Conservation (phyloP, 2,797 vertebrate species). For the Cossypha heuglini region DNA sequence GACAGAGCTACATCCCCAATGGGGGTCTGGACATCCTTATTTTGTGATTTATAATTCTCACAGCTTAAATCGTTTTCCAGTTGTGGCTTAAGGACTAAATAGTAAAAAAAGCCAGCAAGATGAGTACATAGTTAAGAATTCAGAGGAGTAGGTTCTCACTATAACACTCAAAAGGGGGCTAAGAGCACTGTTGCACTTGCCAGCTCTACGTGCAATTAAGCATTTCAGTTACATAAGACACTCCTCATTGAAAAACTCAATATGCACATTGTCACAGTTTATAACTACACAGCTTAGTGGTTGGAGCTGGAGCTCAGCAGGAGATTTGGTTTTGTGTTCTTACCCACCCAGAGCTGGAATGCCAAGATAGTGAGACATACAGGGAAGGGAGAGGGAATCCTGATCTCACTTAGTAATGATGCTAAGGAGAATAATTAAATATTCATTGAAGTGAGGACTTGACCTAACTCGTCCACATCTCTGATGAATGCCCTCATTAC, state of each 20-base stretch:
- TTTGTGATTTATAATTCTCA: background rate
- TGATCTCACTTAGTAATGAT: background rate
- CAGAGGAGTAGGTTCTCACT: background rate
- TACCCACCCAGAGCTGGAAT: background rate
- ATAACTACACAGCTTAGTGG: background rate
- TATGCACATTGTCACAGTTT: accelerated
- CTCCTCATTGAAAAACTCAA: background rate
- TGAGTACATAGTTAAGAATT: background rate
- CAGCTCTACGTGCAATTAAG: background rate
- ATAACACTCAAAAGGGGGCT: background rate
- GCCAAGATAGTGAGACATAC: background rate
- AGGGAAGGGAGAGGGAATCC: background rate
- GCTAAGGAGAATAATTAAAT: conserved; percentile 4
- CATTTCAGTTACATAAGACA: background rate
- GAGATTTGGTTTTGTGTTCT: background rate
- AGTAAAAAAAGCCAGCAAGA: background rate
- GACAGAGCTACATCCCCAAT: background rate
- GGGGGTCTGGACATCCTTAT: background rate
- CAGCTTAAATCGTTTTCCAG: background rate
- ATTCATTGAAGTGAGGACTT: background rate
- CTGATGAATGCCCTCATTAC: conserved; percentile 44
- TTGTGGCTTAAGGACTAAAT: background rate
- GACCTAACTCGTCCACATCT: conserved; percentile 12
- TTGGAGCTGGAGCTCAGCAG: accelerated
- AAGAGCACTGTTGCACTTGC: background rate